A percentile compares a stretch with the other conserved stretches of the same genome.
Conservation (phyloP, 2,797 vertebrate species). For the Lithobates pipiens region DNA sequence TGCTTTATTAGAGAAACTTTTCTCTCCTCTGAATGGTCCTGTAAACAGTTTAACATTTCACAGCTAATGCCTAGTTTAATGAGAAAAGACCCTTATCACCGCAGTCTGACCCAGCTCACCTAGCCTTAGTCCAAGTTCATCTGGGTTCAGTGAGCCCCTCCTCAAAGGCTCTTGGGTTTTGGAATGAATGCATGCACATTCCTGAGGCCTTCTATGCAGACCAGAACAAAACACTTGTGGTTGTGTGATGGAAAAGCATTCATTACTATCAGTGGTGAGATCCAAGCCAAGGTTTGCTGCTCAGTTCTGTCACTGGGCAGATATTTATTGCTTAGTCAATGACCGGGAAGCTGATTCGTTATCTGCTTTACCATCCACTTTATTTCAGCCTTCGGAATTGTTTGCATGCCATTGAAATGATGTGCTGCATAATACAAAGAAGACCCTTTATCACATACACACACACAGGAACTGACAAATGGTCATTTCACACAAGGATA, state of each 20-base stretch:
- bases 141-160: constrained; percentile 15
- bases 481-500: constrained; percentile 41
- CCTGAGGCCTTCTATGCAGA: constrained; percentile 24
- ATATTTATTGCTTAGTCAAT: constrained; percentile 64
- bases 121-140: constrained; percentile 28
- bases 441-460: constrained; percentile 46
- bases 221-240: constrained; percentile 38
- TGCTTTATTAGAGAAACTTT: constrained; percentile 2
- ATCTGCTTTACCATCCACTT: constrained; percentile 63
- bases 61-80: constrained; percentile 1
- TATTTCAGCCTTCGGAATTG: constrained; percentile 60
- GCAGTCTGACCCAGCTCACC: constrained; percentile 28
- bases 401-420: constrained; percentile 66
- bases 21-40: constrained; percentile 1
- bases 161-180: constrained; percentile 15
- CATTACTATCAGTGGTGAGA: constrained; percentile 47
- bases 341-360: constrained; percentile 48
- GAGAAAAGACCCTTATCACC: background rate
- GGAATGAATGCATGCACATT: constrained; percentile 41
- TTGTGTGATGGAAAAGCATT: constrained; percentile 46
- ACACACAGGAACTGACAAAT: constrained; percentile 32
- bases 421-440: constrained; percentile 50
- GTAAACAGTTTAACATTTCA: constrained; percentile 12
- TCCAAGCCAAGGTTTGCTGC: constrained; percentile 45
- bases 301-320: constrained; percentile 53